phyloP scores from a whole-genome alignment of 2,113 vertebrate genomes.

The Vidua macroura region DNA sequence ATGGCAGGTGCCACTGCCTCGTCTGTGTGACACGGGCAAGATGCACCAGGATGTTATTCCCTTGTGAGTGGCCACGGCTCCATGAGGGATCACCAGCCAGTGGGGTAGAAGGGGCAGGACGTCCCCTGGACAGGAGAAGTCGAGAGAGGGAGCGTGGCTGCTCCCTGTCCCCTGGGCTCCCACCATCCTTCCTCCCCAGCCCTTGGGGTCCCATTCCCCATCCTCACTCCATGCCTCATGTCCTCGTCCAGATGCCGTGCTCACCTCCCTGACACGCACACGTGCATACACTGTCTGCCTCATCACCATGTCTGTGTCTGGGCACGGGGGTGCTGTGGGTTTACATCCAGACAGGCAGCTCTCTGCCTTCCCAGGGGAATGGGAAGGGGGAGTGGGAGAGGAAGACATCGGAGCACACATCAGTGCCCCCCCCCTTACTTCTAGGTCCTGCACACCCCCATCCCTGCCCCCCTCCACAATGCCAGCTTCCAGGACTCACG shows the following conservation, averaged over 20 bases:
- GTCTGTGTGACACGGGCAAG: fast-evolving
- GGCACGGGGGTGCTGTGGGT: slow-evolving; percentile 36
- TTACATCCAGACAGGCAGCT: not conserved
- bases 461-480: slow-evolving; percentile 7
- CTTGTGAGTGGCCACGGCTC: not conserved
- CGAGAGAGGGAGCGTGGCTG: not conserved
- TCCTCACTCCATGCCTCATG: slow-evolving; percentile 27
- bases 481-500: slow-evolving; percentile 30
- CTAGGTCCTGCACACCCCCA: slow-evolving; percentile 26
- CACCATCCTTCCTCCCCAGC: not conserved
- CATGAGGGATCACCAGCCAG: not conserved
- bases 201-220: not conserved
- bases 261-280: not conserved
- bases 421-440: not conserved
- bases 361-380: slow-evolving; percentile 13
- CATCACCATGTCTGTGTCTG: slow-evolving; percentile 49
- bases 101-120: not conserved
- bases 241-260: not conserved
- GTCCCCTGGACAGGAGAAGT: not conserved
- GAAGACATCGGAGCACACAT: not conserved
- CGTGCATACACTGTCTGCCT: slow-evolving; percentile 21
- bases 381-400: not conserved
- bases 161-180: not conserved
- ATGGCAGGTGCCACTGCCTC: fast-evolving
- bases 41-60: not conserved